phyloP scores from a whole-genome alignment of 2,797 vertebrate species.

The Neosilurus hyrtlii region DNA sequence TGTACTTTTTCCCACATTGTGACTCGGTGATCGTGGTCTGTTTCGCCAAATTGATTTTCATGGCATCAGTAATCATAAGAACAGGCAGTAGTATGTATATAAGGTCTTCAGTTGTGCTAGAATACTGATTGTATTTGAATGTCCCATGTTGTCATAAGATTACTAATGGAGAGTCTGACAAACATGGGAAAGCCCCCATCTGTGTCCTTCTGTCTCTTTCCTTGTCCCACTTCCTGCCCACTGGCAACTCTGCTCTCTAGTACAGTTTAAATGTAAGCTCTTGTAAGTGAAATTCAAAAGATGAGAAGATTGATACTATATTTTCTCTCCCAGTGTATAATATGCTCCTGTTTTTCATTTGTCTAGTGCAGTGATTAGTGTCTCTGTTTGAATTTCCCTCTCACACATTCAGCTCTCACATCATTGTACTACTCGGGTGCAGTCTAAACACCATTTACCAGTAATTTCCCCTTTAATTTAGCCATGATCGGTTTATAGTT shows the following conservation, averaged over 20 bases:
- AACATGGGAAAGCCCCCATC: neutral
- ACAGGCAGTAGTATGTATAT: neutral
- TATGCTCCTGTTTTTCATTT: neutral
- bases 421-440: neutral
- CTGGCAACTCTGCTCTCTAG: constrained; percentile 35
- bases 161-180: neutral
- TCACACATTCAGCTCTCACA: constrained; percentile 21
- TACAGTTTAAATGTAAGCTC: constrained; percentile 3
- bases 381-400: neutral
- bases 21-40: no score
- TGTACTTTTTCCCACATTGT: neutral
- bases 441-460: constrained; percentile 34
- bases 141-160: neutral
- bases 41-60: neutral
- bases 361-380: neutral
- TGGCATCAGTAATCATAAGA: neutral
- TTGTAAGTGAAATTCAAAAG: neutral
- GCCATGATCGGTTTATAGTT: constrained; percentile 50
- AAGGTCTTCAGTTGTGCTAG: neutral
- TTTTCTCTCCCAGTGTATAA: neutral
- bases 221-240: neutral
- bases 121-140: neutral
- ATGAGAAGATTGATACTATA: neutral
- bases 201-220: neutral
- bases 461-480: constrained; percentile 50